A percentile compares a stretch with the other conserved stretches of the same genome.
These are phyloP conservation scores for Noctua fimbriata DNA, from an alignment of 2,888 invertebrate genomes.

Conservation along the genomic window DNA sequence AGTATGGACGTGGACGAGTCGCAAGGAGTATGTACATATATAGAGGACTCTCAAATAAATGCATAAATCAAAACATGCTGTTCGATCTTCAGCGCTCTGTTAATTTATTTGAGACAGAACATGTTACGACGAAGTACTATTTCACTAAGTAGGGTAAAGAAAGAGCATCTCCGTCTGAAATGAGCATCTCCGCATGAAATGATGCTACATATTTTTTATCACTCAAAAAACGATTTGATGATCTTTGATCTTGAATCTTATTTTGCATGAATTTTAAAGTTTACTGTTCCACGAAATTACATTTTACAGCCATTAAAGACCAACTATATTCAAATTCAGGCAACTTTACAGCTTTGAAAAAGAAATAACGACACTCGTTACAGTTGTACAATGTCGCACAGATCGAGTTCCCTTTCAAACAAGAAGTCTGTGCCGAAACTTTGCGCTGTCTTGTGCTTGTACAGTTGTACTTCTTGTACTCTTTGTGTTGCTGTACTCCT, in stretches of 20 bases:
- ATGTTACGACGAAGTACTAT: background rate
- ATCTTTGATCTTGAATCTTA: background rate
- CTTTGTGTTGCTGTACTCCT: slow-evolving; percentile 41
- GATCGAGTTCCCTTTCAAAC: slow-evolving; percentile 61
- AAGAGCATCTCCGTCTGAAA: background rate
- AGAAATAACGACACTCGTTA: slow-evolving; percentile 53
- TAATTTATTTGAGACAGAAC: background rate
- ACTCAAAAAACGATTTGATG: background rate
- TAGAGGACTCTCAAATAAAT: too few species aligned
- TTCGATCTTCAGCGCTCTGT: background rate
- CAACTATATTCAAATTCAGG: slow-evolving; percentile 35
- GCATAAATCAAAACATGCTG: background rate
- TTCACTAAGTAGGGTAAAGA: background rate
- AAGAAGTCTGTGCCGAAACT: slow-evolving; percentile 55
- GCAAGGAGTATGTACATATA: background rate
- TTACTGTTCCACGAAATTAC: slow-evolving; percentile 22
- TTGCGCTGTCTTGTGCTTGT: slow-evolving; percentile 51
- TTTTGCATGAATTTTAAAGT: background rate
- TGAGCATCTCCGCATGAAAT: background rate
- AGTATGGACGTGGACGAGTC: background rate
- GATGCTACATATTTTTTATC: background rate
- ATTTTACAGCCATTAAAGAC: background rate
- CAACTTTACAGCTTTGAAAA: slow-evolving; percentile 40
- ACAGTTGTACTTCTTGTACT: slow-evolving; percentile 42
- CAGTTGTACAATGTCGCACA: slow-evolving; percentile 31